phyloP scores from a whole-genome alignment of 2,113 vertebrate genomes.

The Plecturocebus donacophilus region DNA sequence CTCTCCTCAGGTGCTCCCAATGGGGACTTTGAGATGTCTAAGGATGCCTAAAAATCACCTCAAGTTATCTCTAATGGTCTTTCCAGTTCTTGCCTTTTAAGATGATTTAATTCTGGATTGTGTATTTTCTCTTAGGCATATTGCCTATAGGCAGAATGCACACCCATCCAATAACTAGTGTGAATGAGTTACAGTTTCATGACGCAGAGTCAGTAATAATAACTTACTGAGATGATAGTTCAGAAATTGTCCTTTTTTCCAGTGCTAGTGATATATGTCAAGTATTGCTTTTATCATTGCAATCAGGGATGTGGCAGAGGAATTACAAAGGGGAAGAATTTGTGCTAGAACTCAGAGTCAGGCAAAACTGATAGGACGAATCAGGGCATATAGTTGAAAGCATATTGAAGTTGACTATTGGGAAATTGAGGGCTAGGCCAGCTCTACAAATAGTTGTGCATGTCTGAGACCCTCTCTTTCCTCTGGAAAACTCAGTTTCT shows the following conservation, averaged over 20 bases:
- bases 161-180: background rate
- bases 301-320: background rate
- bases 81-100: background rate
- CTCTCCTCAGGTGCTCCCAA: background rate
- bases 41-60: background rate
- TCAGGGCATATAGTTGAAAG: background rate
- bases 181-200: background rate
- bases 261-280: background rate
- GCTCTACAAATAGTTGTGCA: background rate
- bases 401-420: background rate
- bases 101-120: background rate
- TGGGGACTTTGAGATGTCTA: background rate
- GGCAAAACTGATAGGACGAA: background rate
- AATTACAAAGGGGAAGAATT: background rate
- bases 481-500: constrained; percentile 1
- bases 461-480: background rate
- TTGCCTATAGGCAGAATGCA: constrained; percentile 1
- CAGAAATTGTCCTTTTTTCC: background rate
- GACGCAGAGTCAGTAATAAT: background rate
- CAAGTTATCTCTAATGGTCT: background rate
- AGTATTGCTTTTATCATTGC: background rate
- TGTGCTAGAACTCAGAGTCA: background rate
- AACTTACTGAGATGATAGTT: background rate
- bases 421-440: background rate
- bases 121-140: background rate